Evolutionary conservation across 2,888 invertebrate genomes (phyloP).

Genomic region (Phorcus lineatus): DNA sequence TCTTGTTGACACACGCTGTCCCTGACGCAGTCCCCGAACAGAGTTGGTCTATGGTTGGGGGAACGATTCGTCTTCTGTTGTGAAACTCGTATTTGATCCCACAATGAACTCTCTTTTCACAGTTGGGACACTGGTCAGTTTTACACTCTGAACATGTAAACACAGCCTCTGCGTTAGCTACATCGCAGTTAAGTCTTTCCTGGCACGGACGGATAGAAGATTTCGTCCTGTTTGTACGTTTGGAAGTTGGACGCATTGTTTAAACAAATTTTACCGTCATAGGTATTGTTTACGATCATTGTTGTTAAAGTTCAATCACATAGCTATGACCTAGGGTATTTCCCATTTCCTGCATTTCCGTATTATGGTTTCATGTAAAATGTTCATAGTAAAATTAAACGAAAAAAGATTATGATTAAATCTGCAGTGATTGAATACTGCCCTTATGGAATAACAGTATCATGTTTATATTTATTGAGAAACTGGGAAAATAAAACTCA

Average conservation of each 20-base stretch:
- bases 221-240: conserved; percentile 48
- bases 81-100: conserved; percentile 68
- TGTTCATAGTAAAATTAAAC: not conserved
- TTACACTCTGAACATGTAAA: conserved; percentile 72
- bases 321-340: conserved; percentile 8
- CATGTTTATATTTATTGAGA: no score
- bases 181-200: conserved; percentile 69
- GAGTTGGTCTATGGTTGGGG: conserved; percentile 61
- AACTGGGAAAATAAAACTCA: no score
- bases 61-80: conserved; percentile 61
- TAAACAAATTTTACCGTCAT: not conserved
- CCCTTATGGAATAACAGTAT: no score
- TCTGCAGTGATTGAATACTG: no score
- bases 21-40: conserved; percentile 61
- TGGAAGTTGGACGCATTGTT: conserved; percentile 54
- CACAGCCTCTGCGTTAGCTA: conserved; percentile 65
- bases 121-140: conserved; percentile 72
- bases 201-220: conserved; percentile 67
- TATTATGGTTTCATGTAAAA: not conserved
- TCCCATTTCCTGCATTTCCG: conserved; percentile 14
- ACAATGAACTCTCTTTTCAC: conserved; percentile 71
- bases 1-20: conserved; percentile 62
- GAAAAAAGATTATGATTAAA: not conserved
- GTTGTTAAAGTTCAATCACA: not conserved
- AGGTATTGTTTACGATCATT: not conserved